Conservation (phyloP, 2,113 vertebrate species). For the Cyanistes caeruleus region DNA sequence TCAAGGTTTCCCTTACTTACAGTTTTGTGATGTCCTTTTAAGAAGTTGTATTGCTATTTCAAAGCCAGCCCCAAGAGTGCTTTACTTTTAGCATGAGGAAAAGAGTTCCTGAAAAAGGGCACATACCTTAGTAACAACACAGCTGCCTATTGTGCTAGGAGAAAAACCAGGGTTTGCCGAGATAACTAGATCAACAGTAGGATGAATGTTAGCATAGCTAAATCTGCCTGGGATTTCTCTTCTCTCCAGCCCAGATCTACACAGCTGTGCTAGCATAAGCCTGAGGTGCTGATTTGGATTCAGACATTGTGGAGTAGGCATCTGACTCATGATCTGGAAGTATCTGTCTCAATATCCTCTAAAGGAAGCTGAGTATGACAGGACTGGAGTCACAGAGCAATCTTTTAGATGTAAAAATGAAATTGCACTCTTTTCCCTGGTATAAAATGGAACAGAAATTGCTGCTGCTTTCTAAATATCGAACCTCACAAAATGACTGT, state of each 20-base stretch:
- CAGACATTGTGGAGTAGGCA: neutral
- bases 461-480: slow-evolving; percentile 20
- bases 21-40: neutral
- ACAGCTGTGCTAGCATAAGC: neutral
- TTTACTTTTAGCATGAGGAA: neutral
- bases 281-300: neutral
- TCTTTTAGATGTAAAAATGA: slow-evolving; percentile 15
- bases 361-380: neutral
- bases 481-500: neutral
- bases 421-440: neutral
- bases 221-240: neutral
- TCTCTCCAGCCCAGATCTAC: neutral
- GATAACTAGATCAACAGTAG: neutral
- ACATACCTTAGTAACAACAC: neutral
- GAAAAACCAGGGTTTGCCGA: neutral
- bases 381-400: neutral
- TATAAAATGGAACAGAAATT: slow-evolving; percentile 31
- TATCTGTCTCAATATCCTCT: neutral
- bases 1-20: neutral
- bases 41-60: neutral
- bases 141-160: neutral
- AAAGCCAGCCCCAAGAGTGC: neutral
- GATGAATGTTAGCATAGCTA: neutral
- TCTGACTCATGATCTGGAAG: neutral
- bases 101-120: neutral